These are phyloP conservation scores for Drosophila tropicalis DNA, from an alignment of 1,140 invertebrate genomes.

Conservation along the genomic window DNA sequence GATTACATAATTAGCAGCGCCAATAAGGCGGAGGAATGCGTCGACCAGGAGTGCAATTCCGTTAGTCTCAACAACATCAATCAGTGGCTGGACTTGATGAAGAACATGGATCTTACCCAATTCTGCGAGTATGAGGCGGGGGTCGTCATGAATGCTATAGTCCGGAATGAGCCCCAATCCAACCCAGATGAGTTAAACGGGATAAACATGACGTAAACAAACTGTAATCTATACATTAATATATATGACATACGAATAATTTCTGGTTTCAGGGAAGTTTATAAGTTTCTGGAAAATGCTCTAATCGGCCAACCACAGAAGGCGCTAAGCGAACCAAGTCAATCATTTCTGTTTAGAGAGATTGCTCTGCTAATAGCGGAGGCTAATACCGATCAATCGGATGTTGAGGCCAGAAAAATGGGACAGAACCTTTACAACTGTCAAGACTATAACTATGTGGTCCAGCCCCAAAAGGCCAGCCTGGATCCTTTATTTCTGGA, in stretches of 20 bases:
- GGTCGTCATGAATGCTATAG: constrained; percentile 52
- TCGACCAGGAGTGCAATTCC: constrained; percentile 57
- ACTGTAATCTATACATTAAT: neutral
- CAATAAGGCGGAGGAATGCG: constrained; percentile 21
- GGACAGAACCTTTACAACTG: constrained; percentile 20
- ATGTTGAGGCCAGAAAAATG: constrained; percentile 45
- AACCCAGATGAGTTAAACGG: constrained; percentile 36
- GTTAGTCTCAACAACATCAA: constrained; percentile 60
- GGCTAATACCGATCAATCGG: constrained; percentile 61
- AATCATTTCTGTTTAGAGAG: constrained; percentile 55
- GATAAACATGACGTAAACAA: constrained; percentile 54
- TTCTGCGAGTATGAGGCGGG: constrained; percentile 63
- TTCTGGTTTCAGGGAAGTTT: constrained; percentile 53
- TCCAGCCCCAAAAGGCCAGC: constrained; percentile 44
- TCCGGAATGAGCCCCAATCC: constrained; percentile 55
- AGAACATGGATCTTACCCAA: constrained; percentile 25
- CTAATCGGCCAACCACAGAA: constrained; percentile 66
- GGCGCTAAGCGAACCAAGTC: constrained; percentile 36
- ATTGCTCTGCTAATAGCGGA: constrained; percentile 65
- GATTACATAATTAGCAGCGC: constrained; percentile 43
- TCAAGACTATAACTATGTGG: constrained; percentile 32
- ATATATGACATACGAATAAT: neutral
- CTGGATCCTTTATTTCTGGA: constrained; percentile 57
- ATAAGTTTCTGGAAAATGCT: constrained; percentile 64
- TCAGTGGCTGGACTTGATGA: constrained; percentile 67